Conservation (phyloP, 2,888 invertebrate species). For the Formica aserva region DNA sequence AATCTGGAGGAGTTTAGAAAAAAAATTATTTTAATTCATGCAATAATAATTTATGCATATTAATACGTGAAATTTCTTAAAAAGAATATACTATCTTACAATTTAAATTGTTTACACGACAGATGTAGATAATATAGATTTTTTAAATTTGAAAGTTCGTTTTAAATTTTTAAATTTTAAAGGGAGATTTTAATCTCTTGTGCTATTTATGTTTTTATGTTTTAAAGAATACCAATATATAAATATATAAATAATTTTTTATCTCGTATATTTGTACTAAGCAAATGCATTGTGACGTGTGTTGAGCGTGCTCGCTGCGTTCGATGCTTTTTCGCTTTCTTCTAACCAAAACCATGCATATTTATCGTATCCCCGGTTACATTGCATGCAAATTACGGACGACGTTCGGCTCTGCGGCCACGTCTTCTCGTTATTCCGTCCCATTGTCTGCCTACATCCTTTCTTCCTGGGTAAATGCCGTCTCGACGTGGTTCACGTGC, state of each 20-base stretch:
- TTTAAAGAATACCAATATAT: background rate
- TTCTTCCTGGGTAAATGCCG: slow-evolving; percentile 51
- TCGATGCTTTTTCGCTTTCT: slow-evolving; percentile 49
- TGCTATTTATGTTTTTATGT: background rate
- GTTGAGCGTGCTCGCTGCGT: slow-evolving; percentile 1
- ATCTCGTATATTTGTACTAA: background rate
- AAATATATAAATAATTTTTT: background rate
- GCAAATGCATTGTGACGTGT: background rate
- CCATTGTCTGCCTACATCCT: slow-evolving; percentile 81
- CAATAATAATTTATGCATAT: background rate
- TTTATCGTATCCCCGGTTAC: slow-evolving; percentile 68
- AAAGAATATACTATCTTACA: background rate
- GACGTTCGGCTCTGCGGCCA: slow-evolving; percentile 55
- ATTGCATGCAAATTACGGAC: slow-evolving; percentile 74
- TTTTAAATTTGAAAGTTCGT: background rate
- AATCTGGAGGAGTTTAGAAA: background rate
- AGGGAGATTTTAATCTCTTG: background rate
- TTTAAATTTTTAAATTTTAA: background rate
- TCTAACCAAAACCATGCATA: slow-evolving; percentile 73
- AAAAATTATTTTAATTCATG: background rate
- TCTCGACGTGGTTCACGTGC: slow-evolving; percentile 60
- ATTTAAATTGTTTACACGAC: background rate
- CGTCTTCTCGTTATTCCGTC: slow-evolving; percentile 68
- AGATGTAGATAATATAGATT: background rate
- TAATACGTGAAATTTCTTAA: background rate